phyloP scores from a whole-genome alignment of 2,888 invertebrate genomes.

The Meteorus colon region DNA sequence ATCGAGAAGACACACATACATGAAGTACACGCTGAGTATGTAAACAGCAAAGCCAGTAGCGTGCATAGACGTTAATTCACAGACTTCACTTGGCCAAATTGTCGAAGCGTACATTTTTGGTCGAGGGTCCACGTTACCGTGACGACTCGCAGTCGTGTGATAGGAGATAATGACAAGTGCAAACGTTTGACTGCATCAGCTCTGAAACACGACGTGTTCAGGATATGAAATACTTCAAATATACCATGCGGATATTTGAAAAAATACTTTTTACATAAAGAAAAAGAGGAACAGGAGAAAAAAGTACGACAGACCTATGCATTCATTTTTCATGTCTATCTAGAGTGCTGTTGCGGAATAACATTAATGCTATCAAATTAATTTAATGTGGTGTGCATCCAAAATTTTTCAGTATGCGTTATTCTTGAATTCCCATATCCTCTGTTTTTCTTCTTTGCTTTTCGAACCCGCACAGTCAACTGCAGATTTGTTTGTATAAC shows the following conservation, averaged over 20 bases:
- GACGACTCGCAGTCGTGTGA: slow-evolving; percentile 30
- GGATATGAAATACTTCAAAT: slow-evolving; percentile 8
- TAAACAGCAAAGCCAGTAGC: slow-evolving; percentile 50
- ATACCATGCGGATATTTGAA: background rate
- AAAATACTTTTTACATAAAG: background rate
- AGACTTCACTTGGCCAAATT: slow-evolving; percentile 64
- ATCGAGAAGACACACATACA: slow-evolving; percentile 35
- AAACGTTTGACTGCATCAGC: slow-evolving; percentile 55
- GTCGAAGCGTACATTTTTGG: slow-evolving; percentile 60
- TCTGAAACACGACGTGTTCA: slow-evolving; percentile 32
- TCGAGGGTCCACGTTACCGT: slow-evolving; percentile 42
- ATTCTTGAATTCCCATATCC: too few relatives aligned
- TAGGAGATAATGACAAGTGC: slow-evolving; percentile 58
- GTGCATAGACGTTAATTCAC: slow-evolving; percentile 61
- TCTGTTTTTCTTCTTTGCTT: too few relatives aligned
- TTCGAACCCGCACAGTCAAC: too few relatives aligned
- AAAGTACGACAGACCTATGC: too few relatives aligned
- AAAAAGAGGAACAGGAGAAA: too few relatives aligned
- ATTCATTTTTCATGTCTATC: too few relatives aligned
- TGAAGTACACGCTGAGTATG: slow-evolving; percentile 47
- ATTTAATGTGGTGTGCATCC: too few relatives aligned
- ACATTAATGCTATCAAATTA: too few relatives aligned
- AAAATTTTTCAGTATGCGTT: too few relatives aligned
- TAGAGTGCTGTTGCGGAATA: too few relatives aligned
- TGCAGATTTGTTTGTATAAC: too few relatives aligned